Percentiles rank a stretch among this genome's conserved stretches.
Evolutionary conservation across 2,888 invertebrate species (phyloP).

Genomic region (Eledone cirrhosa): DNA sequence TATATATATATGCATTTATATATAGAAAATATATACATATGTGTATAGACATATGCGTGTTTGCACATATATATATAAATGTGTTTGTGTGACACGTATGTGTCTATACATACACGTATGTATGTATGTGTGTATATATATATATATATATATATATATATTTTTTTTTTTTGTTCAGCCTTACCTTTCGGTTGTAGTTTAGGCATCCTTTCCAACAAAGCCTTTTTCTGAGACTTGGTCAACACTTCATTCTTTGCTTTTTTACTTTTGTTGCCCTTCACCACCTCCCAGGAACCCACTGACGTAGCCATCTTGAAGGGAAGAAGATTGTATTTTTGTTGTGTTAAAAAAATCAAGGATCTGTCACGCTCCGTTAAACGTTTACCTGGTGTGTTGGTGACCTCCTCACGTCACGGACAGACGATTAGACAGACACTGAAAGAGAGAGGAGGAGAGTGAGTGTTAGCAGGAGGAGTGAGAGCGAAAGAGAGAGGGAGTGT

Average conservation of each 20-base stretch:
- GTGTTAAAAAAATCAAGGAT: no score
- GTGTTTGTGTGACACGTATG: no score
- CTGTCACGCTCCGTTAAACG: not conserved
- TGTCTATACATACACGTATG: no score
- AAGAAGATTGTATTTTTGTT: no score
- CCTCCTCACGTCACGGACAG: not conserved
- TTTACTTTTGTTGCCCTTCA: constrained; percentile 50
- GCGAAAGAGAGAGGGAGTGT: not conserved
- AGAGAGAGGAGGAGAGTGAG: not conserved
- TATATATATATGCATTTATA: no score
- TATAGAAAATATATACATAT: no score
- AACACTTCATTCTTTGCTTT: constrained; percentile 41
- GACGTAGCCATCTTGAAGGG: constrained; percentile 7
- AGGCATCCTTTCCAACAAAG: constrained; percentile 53
- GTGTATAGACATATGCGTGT: no score
- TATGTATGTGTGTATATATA: no score
- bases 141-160: no score
- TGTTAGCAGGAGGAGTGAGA: not conserved
- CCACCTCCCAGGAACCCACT: constrained; percentile 54
- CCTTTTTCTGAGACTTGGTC: constrained; percentile 49
- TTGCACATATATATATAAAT: no score
- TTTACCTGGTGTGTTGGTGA: not conserved
- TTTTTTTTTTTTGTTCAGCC: not conserved
- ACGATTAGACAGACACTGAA: not conserved
- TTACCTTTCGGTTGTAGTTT: constrained; percentile 48